phyloP scores from a whole-genome alignment of 2,888 invertebrate genomes.

The Tortrix viridana region DNA sequence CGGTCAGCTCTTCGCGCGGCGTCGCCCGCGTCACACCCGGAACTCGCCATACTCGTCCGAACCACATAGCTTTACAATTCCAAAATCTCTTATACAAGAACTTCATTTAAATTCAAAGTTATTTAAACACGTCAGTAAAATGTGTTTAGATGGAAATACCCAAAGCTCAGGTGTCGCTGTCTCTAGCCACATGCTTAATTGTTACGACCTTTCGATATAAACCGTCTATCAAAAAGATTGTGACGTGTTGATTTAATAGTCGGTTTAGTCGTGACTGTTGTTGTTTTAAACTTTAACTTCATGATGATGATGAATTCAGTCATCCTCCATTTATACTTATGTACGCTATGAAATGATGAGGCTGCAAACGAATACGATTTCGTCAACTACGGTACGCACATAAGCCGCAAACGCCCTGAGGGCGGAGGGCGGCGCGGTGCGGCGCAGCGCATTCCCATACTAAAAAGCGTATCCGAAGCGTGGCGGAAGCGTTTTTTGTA shows the following conservation, averaged over 20 bases:
- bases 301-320: too few species aligned
- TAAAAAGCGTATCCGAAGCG: too few species aligned
- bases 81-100: conserved; percentile 5
- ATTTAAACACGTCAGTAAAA: conserved; percentile 14
- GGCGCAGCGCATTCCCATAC: too few species aligned
- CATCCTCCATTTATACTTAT: too few species aligned
- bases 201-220: conserved; percentile 2
- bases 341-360: too few species aligned
- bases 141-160: conserved; percentile 29
- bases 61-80: background rate
- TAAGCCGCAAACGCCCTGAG: too few species aligned
- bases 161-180: conserved; percentile 26
- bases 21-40: conserved; percentile 50
- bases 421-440: too few species aligned
- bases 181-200: conserved; percentile 18
- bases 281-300: too few species aligned
- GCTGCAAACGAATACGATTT: too few species aligned
- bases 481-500: too few species aligned
- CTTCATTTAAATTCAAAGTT: conserved; percentile 18
- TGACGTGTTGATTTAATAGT: background rate
- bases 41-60: conserved; percentile 40
- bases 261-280: background rate
- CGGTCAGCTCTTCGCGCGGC: conserved; percentile 46
- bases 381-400: too few species aligned
- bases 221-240: background rate